A percentile compares a stretch with the other conserved stretches of the same genome.
phyloP scores from a whole-genome alignment of 2,888 invertebrate genomes.

The Ophion slaviceki region DNA sequence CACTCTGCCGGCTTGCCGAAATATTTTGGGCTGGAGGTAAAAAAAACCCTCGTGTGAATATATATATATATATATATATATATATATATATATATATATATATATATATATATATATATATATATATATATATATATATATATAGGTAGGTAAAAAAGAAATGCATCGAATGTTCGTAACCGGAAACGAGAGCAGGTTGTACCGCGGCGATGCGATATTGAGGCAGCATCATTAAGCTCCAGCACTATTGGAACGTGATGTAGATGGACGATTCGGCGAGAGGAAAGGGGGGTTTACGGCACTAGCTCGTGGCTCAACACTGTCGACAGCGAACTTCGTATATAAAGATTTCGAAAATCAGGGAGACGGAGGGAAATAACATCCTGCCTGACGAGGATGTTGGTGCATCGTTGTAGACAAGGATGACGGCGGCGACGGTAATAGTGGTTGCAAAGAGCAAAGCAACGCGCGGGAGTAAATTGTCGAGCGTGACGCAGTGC shows the following conservation, averaged over 20 bases:
- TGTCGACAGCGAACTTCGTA: slow-evolving; percentile 53
- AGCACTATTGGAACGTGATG: slow-evolving; percentile 56
- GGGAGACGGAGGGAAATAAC: slow-evolving; percentile 54
- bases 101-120: background rate
- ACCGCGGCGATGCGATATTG: slow-evolving; percentile 75
- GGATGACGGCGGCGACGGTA: slow-evolving; percentile 38
- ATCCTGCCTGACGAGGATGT: slow-evolving; percentile 58
- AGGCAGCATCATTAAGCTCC: slow-evolving; percentile 75
- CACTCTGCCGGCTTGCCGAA: slow-evolving; percentile 61
- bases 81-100: background rate
- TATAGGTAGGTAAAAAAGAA: slow-evolving; percentile 45
- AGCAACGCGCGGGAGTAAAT: slow-evolving; percentile 76
- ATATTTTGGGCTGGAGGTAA: slow-evolving; percentile 59
- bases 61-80: slow-evolving; percentile 18
- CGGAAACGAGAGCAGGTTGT: slow-evolving; percentile 59
- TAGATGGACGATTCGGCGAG: slow-evolving; percentile 6
- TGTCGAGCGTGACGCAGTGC: slow-evolving; percentile 79
- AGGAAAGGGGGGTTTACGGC: slow-evolving; percentile 30
- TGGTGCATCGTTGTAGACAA: slow-evolving; percentile 53
- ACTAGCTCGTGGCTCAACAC: slow-evolving; percentile 49
- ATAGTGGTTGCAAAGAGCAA: slow-evolving; percentile 46
- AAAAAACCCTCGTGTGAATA: slow-evolving; percentile 10
- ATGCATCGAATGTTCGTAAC: slow-evolving; percentile 65
- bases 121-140: slow-evolving; percentile 12
- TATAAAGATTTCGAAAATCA: slow-evolving; percentile 29